A percentile compares a stretch with the other conserved stretches of the same genome.
These are phyloP conservation scores for Mya arenaria DNA, from an alignment of 1,140 invertebrate genomes.

Conservation along the genomic window DNA sequence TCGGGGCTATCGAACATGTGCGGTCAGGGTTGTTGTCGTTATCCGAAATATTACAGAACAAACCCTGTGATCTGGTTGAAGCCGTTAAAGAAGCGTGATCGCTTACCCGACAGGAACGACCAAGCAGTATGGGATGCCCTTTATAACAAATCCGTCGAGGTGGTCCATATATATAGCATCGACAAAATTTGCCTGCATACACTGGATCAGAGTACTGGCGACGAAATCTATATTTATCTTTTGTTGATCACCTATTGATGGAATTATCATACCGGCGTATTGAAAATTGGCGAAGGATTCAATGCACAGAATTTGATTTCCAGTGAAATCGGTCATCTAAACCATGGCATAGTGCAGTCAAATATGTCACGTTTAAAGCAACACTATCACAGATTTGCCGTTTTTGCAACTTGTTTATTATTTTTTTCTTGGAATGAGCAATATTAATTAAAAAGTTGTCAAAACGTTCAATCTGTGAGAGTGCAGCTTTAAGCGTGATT, in stretches of 20 bases:
- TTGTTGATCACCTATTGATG: slow-evolving; percentile 8
- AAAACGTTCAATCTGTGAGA: too few relatives aligned
- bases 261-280: background rate
- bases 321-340: slow-evolving; percentile 6
- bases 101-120: background rate
- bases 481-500: too few relatives aligned
- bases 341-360: slow-evolving; percentile 9
- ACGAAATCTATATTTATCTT: too few relatives aligned
- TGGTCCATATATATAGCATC: too few relatives aligned
- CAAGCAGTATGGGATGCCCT: background rate
- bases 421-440: too few relatives aligned
- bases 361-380: slow-evolving; percentile 3
- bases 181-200: too few relatives aligned
- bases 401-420: too few relatives aligned
- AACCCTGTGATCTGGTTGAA: too few relatives aligned
- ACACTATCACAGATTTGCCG: too few relatives aligned
- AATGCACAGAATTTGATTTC: background rate
- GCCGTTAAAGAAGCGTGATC: background rate
- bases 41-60: background rate
- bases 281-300: background rate
- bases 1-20: too few relatives aligned
- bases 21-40: background rate
- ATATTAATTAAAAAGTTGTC: too few relatives aligned
- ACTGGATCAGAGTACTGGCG: background rate
- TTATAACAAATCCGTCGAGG: too few relatives aligned